Conservation (phyloP, 2,797 vertebrate genomes). For the Girardinus metallicus region DNA sequence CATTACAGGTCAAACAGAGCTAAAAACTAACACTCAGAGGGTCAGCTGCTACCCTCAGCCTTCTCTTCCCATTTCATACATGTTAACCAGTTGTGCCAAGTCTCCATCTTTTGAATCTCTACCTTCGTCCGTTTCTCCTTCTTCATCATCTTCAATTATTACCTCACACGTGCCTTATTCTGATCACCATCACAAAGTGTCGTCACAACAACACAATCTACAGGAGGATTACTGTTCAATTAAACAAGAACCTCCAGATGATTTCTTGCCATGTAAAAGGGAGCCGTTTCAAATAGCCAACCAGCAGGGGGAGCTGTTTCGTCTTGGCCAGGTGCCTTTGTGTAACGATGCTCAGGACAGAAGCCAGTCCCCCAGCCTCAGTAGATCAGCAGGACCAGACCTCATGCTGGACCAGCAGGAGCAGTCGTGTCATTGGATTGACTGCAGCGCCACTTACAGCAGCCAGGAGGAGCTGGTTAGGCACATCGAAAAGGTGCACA, state of each 20-base stretch:
- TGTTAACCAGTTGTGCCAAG: conserved; percentile 69
- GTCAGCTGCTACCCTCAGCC: conserved; percentile 57
- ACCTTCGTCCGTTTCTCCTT: conserved; percentile 79
- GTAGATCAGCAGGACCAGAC: conserved; percentile 47
- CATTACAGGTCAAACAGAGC: conserved; percentile 70
- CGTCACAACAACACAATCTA: conserved; percentile 71
- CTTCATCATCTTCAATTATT: conserved; percentile 60
- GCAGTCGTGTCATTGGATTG: conserved; percentile 92
- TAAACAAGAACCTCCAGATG: conserved; percentile 90
- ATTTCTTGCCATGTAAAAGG: conserved; percentile 78
- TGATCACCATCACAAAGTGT: conserved; percentile 42
- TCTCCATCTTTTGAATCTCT: conserved; percentile 64
- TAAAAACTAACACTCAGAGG: conserved; percentile 51
- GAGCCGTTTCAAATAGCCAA: conserved; percentile 76
- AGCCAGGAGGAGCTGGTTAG: conserved; percentile 95
- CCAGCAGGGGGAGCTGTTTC: conserved; percentile 78
- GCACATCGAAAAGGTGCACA: conserved; percentile 97
- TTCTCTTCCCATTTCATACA: conserved; percentile 55
- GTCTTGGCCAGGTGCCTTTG: conserved; percentile 70
- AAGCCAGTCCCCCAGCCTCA: conserved; percentile 30
- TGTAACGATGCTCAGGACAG: conserved; percentile 60
- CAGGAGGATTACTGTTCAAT: conserved; percentile 76
- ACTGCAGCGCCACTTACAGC: conserved; percentile 89
- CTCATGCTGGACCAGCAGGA: conserved; percentile 52
- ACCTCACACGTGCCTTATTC: conserved; percentile 52